Base-by-base conservation (phyloP, 2,113 vertebrate species). In the Hemibagrus wyckioides region DNA sequence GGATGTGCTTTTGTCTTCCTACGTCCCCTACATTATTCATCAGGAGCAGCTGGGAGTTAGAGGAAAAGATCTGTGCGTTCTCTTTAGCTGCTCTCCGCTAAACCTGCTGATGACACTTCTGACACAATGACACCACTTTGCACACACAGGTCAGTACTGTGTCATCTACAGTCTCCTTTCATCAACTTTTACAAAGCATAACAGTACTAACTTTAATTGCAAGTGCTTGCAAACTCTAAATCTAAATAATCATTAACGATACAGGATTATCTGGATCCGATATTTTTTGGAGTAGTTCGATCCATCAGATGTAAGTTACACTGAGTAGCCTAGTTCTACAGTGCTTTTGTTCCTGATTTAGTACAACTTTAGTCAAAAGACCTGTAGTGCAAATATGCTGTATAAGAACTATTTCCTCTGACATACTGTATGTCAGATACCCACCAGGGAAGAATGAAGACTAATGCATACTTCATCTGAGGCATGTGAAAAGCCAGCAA, bases 11-110 rank as follows among this genome's bases (percentile, higher is more conserved):
- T 86, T 84, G n/a, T 88, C 73, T 88, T 48, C 61, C 67, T 57
- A 85, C 80, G 54, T 33, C 41, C 54, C 21, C 44, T 86, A 44
- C 80, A 90, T 90, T 88, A 86, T 88, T 90, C 81, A 90, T 86
- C 86, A 87, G 36, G 54, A 82, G 85, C 81, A 86, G 52, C 63
- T 87, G 82, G 71, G 48, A 44, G 81, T 87, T 77, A 65, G 57
- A 83, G 48, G 9, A 30, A 56, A 87, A 57, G 57, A 79, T 87
- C 82, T 83, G 41, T 52, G 44, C 21, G 1, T 25, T 36, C 82
- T 61, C 86, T 87, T 89, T 73, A 85, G 33, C 82, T 73, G 59
- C 83, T 48, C 81, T 84, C 10, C 8, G 25, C 63, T 86, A 56
- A 86, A 84, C 71, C 76, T 85, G 61, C 73, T 61, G 59, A 69